Evolutionary conservation across 2,113 vertebrate genomes (phyloP).

Genomic region (Todiramphus chloris): DNA sequence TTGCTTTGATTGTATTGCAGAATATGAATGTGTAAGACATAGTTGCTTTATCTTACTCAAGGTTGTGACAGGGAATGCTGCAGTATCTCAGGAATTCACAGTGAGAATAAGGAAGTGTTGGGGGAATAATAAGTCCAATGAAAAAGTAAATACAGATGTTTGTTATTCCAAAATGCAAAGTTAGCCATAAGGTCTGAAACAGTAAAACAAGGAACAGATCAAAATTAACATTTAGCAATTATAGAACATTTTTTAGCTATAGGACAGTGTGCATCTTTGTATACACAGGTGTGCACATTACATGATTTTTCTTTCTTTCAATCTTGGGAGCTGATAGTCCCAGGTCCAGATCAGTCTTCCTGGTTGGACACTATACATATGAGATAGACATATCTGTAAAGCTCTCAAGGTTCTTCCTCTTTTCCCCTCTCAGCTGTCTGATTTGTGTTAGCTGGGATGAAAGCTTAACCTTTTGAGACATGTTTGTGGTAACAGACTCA

Average conservation of each 20-base stretch:
- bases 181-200: background rate
- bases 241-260: background rate
- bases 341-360: background rate
- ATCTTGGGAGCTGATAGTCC: background rate
- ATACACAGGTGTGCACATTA: background rate
- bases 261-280: background rate
- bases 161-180: background rate
- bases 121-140: background rate
- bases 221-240: background rate
- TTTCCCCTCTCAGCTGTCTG: background rate
- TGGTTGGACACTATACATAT: background rate
- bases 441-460: background rate
- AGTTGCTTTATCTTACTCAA: background rate
- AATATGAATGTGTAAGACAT: background rate
- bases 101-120: background rate
- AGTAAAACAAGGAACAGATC: background rate
- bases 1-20: background rate
- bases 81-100: conserved; percentile 6
- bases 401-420: background rate
- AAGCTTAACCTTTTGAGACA: background rate
- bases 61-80: background rate
- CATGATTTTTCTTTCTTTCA: background rate
- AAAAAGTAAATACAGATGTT: background rate
- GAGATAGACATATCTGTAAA: background rate
- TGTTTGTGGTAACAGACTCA: background rate